Evolutionary conservation across 2,113 vertebrate species (phyloP), one percentile per base, ranked within the genome.

Genomic region (Hymenochirus boettgeri): DNA sequence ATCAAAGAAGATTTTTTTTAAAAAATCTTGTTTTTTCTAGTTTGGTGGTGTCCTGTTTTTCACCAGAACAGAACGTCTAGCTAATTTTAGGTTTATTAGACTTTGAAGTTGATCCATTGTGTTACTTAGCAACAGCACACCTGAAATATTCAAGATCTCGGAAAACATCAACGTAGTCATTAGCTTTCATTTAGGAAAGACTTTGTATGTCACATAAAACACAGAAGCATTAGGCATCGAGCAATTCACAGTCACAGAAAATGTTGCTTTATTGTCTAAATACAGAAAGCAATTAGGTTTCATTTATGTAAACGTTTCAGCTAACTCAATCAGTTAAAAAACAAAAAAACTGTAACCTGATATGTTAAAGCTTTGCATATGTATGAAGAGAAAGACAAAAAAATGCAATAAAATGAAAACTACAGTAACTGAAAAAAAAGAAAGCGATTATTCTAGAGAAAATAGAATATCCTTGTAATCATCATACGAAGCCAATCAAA

Each of bases 51-150:
- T 55, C 51, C 37, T 46, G 50, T 7, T 21, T 53, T 47, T 31
- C 37, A 29, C 18, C 42, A 46, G 54, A 57, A 65, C 42, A 57
- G 26, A 57, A 50, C 12, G 52, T 33, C 51, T 45, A 31, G 52
- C 25, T 64, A 47, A 62, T 64, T 56, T 47, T 56, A 56, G 62
- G 52, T 24, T 64, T 26, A 64, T 57, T 57, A 65, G 27, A 56
- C 62, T 65, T 56, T 57, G 53, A 65, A 47, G 53, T 57, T 65
- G 27, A 10, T 17, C 53, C 48, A 35, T 47, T 57, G 63, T 65
- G 63, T 64, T 46, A 29, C 62, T 64, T 56, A 55, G 62, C 62
- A 64, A 64, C 62, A 22, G 53, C 63, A 65, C 63, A 65, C 53
- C 63, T 65, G 39, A 48, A 57, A 65, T 57, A 65, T 65, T 57